phyloP scores from a whole-genome alignment of 1,140 invertebrate genomes.

The Drosophila willistoni region DNA sequence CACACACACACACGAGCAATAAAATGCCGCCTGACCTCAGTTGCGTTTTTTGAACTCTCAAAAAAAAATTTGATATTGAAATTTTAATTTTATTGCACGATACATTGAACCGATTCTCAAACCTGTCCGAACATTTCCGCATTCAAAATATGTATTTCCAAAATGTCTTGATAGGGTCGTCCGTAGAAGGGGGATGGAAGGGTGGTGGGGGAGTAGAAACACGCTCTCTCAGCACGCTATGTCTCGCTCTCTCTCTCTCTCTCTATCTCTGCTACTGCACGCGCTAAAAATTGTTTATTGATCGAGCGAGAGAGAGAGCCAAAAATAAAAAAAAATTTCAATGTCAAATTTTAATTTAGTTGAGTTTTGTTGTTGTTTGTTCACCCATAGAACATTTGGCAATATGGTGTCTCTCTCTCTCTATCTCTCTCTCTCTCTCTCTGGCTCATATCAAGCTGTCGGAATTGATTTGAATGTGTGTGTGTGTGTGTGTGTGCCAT shows the following conservation, averaged over 20 bases:
- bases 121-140: constrained; percentile 78
- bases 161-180: too few species aligned
- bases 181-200: constrained; percentile 17
- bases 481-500: constrained; percentile 32
- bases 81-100: constrained; percentile 67
- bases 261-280: constrained; percentile 34
- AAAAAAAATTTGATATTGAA: constrained; percentile 33
- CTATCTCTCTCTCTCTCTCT: constrained; percentile 15
- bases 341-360: constrained; percentile 82
- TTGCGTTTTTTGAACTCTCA: constrained; percentile 73
- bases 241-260: constrained; percentile 9
- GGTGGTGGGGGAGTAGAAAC: constrained; percentile 14
- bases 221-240: not conserved
- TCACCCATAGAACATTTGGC: constrained; percentile 67
- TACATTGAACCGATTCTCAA: constrained; percentile 69
- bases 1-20: not conserved
- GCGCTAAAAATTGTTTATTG: constrained; percentile 60
- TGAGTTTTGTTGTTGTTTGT: constrained; percentile 43
- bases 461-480: constrained; percentile 50
- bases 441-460: constrained; percentile 43
- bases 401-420: constrained; percentile 53
- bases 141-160: constrained; percentile 35
- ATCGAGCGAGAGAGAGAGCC: constrained; percentile 38
- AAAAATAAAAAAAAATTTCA: constrained; percentile 58
- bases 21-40: constrained; percentile 59